These are phyloP conservation scores for Hecatera dysodea DNA, from an alignment of 2,888 invertebrate species.

Conservation along the genomic window DNA sequence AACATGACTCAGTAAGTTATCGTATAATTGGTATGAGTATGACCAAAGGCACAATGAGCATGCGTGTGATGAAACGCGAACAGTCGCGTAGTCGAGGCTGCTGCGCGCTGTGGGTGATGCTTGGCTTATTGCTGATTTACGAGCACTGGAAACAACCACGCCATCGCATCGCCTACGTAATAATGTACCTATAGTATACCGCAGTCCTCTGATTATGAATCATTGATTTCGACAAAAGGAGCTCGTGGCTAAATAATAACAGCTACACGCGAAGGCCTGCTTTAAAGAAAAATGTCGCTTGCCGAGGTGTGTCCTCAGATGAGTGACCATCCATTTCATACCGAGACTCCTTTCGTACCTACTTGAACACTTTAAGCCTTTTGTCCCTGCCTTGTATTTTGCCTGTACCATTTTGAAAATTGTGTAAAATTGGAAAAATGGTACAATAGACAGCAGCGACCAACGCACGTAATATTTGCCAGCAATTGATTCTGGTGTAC, in stretches of 20 bases:
- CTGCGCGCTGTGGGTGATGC: slow-evolving; percentile 63
- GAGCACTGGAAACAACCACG: slow-evolving; percentile 75
- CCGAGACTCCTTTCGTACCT: too few relatives aligned
- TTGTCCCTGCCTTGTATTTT: too few relatives aligned
- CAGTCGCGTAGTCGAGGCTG: slow-evolving; percentile 52
- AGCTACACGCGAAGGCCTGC: too few relatives aligned
- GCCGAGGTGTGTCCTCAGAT: too few relatives aligned
- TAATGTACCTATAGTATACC: slow-evolving; percentile 32
- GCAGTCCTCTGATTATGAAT: slow-evolving; percentile 57
- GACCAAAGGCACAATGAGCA: slow-evolving; percentile 61
- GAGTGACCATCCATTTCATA: too few relatives aligned
- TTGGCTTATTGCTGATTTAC: slow-evolving; percentile 75
- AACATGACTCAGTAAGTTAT: slow-evolving; percentile 66
- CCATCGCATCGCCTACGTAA: slow-evolving; percentile 59
- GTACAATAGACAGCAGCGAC: too few relatives aligned
- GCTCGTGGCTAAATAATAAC: too few relatives aligned
- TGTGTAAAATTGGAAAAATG: too few relatives aligned
- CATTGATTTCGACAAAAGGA: slow-evolving; percentile 32
- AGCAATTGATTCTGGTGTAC: neutral
- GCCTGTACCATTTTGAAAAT: too few relatives aligned
- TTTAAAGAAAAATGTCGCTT: too few relatives aligned
- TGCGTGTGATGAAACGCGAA: slow-evolving; percentile 72
- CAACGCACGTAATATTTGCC: neutral
- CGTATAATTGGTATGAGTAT: slow-evolving; percentile 39
- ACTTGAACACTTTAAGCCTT: too few relatives aligned